Conservation (phyloP, 2,888 invertebrate genomes). For the Eupithecia subfuscata region DNA sequence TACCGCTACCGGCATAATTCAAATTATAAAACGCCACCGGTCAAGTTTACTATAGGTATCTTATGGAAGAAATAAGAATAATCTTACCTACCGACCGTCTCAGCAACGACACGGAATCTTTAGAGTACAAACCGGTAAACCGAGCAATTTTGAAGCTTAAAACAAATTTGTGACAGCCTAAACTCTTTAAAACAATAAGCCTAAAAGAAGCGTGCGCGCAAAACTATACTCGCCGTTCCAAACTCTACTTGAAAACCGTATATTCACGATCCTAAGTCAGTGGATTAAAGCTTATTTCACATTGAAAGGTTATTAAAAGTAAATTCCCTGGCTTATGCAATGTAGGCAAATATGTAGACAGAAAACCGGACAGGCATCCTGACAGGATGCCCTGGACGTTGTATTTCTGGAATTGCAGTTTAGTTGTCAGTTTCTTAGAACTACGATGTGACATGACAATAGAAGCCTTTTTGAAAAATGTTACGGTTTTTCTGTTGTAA, state of each 20-base stretch:
- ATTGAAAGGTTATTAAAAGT: not conserved
- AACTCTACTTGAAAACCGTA: not conserved
- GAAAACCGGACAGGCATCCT: constrained; percentile 58
- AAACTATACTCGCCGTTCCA: not conserved
- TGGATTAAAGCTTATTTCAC: not conserved
- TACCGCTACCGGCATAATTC: constrained; percentile 37
- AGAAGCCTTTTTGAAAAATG: not conserved
- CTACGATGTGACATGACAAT: not conserved
- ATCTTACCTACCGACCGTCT: not conserved
- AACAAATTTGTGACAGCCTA: not conserved
- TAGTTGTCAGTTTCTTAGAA: constrained; percentile 14
- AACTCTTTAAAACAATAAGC: not conserved
- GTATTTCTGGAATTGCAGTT: constrained; percentile 33
- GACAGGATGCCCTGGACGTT: constrained; percentile 36
- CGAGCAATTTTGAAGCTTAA: not conserved
- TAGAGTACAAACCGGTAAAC: no score
- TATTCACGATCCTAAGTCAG: not conserved
- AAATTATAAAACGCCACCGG: constrained; percentile 41
- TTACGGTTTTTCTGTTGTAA: not conserved
- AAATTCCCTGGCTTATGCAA: constrained; percentile 27
- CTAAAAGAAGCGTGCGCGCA: constrained; percentile 4
- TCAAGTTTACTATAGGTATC: constrained; percentile 29
- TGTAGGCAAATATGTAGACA: constrained; percentile 47
- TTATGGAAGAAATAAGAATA: not conserved
- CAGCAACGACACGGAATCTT: not conserved